These are phyloP conservation scores for Gopherus flavomarginatus DNA, from an alignment of 2,113 vertebrate genomes.

Conservation along the genomic window DNA sequence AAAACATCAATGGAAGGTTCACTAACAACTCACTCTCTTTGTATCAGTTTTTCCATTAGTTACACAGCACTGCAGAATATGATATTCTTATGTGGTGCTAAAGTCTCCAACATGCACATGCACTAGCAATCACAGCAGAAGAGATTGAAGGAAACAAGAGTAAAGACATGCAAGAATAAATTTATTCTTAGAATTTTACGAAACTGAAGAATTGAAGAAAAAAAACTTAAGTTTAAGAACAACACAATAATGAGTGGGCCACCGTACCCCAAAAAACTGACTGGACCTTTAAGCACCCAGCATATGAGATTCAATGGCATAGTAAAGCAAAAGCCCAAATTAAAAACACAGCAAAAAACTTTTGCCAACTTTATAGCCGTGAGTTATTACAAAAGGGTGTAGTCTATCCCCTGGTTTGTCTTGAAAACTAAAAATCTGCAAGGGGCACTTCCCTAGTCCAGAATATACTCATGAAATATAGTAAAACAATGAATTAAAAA, in stretches of 20 bases:
- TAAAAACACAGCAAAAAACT: neutral
- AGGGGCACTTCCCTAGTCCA: neutral
- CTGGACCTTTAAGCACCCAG: neutral
- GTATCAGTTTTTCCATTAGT: neutral
- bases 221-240: neutral
- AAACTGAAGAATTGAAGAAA: neutral
- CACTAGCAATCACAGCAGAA: neutral
- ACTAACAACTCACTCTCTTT: neutral
- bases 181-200: neutral
- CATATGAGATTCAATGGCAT: neutral
- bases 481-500: neutral
- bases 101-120: neutral
- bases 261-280: neutral
- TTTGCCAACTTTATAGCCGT: neutral
- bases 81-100: neutral
- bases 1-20: neutral
- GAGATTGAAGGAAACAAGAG: neutral
- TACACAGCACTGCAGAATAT: neutral
- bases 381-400: neutral
- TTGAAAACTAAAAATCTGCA: neutral
- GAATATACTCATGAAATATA: neutral
- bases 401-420: neutral
- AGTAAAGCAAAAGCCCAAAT: neutral
- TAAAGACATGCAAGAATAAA: rapidly evolving
- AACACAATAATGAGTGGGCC: neutral